Percentiles rank a stretch among this genome's conserved stretches.
These are phyloP conservation scores for Dromiciops gliroides DNA, from an alignment of 2,113 vertebrate species.

Conservation along the genomic window DNA sequence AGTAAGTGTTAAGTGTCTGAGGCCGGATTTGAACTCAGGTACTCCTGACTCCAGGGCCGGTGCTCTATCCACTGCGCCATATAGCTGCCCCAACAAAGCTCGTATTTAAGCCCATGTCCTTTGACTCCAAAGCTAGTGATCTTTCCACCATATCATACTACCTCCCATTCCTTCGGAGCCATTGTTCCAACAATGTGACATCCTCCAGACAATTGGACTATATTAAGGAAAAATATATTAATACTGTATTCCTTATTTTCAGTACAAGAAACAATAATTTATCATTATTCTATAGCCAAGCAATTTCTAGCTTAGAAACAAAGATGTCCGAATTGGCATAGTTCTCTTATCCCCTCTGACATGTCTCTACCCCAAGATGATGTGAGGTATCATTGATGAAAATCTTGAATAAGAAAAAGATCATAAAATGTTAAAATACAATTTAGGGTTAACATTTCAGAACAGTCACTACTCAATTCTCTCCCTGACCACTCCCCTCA, in stretches of 20 bases:
- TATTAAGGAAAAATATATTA: background rate
- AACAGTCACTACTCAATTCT: background rate
- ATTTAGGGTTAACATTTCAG: background rate
- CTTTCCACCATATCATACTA: constrained; percentile 38
- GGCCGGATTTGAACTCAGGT: too few relatives aligned
- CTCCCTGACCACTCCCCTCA: background rate
- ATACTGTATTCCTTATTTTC: background rate
- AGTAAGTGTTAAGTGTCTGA: too few relatives aligned
- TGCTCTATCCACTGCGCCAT: too few relatives aligned
- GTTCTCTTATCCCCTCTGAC: background rate
- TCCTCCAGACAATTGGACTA: background rate
- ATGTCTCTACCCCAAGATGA: background rate
- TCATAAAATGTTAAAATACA: background rate
- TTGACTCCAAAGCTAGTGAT: constrained; percentile 34
- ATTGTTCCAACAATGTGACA: background rate
- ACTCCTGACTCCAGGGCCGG: too few relatives aligned
- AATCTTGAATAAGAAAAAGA: background rate
- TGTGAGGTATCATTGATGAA: background rate
- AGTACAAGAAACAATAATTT: background rate
- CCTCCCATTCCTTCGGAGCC: background rate
- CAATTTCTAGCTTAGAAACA: background rate
- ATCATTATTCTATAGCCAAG: too few relatives aligned
- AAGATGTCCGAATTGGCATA: background rate
- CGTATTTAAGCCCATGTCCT: constrained; percentile 28
- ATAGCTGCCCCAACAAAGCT: too few relatives aligned